Evolutionary conservation across 2,113 vertebrate species (phyloP), one percentile per base, ranked within the genome.

Genomic region (Axis porcinus): DNA sequence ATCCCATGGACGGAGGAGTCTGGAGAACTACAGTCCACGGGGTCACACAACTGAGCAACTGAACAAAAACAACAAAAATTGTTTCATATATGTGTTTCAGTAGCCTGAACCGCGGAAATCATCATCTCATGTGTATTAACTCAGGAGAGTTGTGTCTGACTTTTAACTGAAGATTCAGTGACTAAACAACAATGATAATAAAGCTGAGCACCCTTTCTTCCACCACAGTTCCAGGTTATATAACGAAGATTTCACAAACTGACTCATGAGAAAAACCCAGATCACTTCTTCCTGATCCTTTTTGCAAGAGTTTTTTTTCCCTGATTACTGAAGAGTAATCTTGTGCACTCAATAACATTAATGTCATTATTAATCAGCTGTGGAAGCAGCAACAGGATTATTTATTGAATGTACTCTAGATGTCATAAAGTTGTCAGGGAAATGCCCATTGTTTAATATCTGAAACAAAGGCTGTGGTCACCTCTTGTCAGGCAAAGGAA

Each of bases 51-150:
- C 67, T 74, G 67, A 25, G 36, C 11, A 43, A 74, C 70, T 43
- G 36, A 43, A 43, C 36, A 60, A 60, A 27, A 28, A 13, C 58
- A 40, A 27, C 70, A 40, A 74, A 74, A 14, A 40, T 43, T 74
- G 11, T 74, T 27, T 40, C 19, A 74, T 74, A 7, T 43, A 7
- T 43, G 70, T 43, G 36, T 43, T 74, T 43, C 70, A 25, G 21
- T 13, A 74, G 40, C 70, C 70, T 74, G 19, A 74, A 43, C 11
- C 1, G 0, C 0, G 0, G 23, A 60, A 11, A 60, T 30, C 21
- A 74, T 6, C 21, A 23, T 25, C 70, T 74, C 4, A 2, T 74
- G 70, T 74, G 36, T 74, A 74, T 74, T 74, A 74, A 74, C 70
- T 74, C 36, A 23, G 36, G 21, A 74, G 21, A 43, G 21, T 25